These are phyloP conservation scores for Blastomussa wellsi DNA, from an alignment of 92 coral and sea anemone species.

Conservation along the genomic window DNA sequence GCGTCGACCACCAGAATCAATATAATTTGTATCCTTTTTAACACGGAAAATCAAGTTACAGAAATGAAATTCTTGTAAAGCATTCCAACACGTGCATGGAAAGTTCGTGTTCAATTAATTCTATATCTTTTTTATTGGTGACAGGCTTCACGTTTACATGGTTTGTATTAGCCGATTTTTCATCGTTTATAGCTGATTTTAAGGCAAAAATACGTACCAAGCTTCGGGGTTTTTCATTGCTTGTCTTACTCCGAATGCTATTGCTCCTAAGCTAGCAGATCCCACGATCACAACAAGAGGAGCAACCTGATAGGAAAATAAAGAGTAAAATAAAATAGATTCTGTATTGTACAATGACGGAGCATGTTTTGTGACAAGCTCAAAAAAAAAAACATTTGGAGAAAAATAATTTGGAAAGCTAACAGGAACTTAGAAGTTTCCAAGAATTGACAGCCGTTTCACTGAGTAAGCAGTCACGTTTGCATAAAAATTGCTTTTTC, in stretches of 20 bases:
- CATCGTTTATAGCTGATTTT: neutral
- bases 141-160: too few species aligned
- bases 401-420: neutral
- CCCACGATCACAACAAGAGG: conserved; percentile 81
- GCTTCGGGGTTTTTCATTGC: conserved; percentile 89
- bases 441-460: neutral
- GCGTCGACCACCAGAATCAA: neutral
- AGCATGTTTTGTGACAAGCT: neutral
- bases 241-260: conserved; percentile 69
- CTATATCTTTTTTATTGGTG: too few species aligned
- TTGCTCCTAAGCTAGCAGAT: conserved; percentile 76
- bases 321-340: neutral
- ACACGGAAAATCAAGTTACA: neutral
- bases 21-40: neutral
- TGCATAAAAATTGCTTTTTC: neutral
- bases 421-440: neutral
- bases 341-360: too few species aligned
- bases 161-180: neutral
- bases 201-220: conserved; percentile 49
- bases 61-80: neutral
- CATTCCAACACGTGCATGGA: neutral
- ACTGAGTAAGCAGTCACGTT: neutral
- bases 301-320: conserved; percentile 53
- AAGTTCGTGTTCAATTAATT: neutral
- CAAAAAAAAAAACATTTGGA: neutral